Percentiles rank a stretch among this genome's conserved stretches.
phyloP scores from a whole-genome alignment of 2,888 invertebrate species.

The Nysson spinosus region DNA sequence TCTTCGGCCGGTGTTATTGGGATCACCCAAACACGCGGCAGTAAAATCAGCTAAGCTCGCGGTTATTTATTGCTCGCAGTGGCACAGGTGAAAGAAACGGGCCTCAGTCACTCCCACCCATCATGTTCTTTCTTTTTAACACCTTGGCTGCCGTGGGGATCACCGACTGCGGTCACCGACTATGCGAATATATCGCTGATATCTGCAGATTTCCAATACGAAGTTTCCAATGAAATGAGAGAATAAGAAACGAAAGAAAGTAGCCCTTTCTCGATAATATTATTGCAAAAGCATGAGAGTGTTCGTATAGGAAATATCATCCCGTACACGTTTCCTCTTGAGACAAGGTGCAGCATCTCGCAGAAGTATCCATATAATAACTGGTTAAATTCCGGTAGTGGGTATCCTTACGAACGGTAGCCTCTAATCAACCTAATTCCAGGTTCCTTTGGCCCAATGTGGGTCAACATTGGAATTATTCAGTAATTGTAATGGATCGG shows the following conservation, averaged over 20 bases:
- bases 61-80: constrained; percentile 76
- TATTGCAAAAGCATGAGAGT: constrained; percentile 5
- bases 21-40: constrained; percentile 72
- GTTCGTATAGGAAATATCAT: too few species aligned
- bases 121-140: not conserved
- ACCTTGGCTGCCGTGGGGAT: too few species aligned
- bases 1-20: constrained; percentile 69
- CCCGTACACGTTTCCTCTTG: not conserved
- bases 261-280: too few species aligned
- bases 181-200: too few species aligned
- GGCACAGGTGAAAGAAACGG: constrained; percentile 74
- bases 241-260: not conserved
- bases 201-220: too few species aligned
- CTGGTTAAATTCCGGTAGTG: constrained; percentile 77
- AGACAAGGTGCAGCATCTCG: constrained; percentile 7
- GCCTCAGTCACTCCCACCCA: constrained; percentile 42
- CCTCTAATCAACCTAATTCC: constrained; percentile 77
- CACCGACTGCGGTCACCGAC: not conserved
- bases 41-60: constrained; percentile 76
- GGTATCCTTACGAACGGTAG: constrained; percentile 76
- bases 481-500: constrained; percentile 76
- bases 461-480: constrained; percentile 75
- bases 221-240: too few species aligned
- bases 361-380: constrained; percentile 73
- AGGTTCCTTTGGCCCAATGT: constrained; percentile 71